Evolutionary conservation across 2,797 vertebrate species (phyloP), one percentile per base, ranked within the genome.

Genomic region (Sebastiscus tertius): DNA sequence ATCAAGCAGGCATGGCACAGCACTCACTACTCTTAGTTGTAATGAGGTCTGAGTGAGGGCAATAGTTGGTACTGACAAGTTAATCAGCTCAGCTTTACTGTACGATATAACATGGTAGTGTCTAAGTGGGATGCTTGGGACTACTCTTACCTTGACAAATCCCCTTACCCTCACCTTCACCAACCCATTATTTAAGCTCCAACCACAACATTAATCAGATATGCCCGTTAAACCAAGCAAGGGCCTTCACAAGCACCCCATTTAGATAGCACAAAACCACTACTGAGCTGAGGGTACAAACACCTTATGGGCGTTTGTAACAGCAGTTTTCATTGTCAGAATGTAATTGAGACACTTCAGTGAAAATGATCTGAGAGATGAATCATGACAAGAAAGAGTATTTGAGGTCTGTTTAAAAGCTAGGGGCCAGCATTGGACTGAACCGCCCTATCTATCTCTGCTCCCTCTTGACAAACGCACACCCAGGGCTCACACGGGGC

Each of bases 1-100:
- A 94, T 93, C 88, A 95, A 95, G 91, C 94, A 96, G 90, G 89
- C 94, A 95, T 86, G 87, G 88, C 83, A 94, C 74, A 92, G 88
- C 84, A 92, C 84, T 91, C 74, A 89, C 31, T 87, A 89, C 80
- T 88, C 68, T 87, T 62, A 82, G 77, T 61, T 77, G 60, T 66
- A 87, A 89, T 79, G 68, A 85, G 72, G 61, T 66, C 85, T 27
- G 74, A 76, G 56, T 87, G 70, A 79, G 74, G 74, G 76, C 18
- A 83, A 58, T 54, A 61, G 79, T 24, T 86, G 70, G 65, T 59
- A 86, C 4, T 71, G 81, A 84, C 75, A 90, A 83, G 75, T 79
- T 79, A 70, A 84, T 88, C 85, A 81, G 81, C 78, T 83, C 81
- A 78, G 65, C 59, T 82, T 85, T 60, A 76, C 65, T 74, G 64